These are phyloP conservation scores for Acanthosoma haemorrhoidale DNA, from an alignment of 2,888 invertebrate genomes.

Conservation along the genomic window DNA sequence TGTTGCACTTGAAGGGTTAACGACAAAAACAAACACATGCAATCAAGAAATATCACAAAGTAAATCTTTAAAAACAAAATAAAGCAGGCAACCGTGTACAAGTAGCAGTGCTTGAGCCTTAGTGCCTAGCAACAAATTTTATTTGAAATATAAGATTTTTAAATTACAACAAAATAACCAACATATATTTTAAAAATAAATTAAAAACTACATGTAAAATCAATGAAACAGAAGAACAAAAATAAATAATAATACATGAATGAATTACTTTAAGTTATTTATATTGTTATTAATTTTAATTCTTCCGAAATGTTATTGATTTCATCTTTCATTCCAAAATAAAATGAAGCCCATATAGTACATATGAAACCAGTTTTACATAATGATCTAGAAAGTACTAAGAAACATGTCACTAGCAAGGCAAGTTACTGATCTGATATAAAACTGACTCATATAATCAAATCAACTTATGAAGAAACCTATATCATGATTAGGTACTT, in stretches of 20 bases:
- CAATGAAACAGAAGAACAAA: too few species aligned
- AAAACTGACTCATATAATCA: too few species aligned
- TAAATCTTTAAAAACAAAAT: not conserved
- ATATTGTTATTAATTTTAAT: too few species aligned
- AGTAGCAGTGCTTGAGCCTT: conserved; percentile 27
- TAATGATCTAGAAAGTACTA: conserved; percentile 9
- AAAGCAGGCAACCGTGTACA: not conserved
- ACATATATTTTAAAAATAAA: not conserved
- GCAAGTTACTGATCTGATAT: too few species aligned
- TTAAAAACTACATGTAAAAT: not conserved
- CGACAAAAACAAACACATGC: not conserved
- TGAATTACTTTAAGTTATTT: too few species aligned
- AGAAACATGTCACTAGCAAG: not conserved
- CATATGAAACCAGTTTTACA: not conserved
- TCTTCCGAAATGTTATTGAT: too few species aligned
- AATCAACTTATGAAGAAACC: too few species aligned
- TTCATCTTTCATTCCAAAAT: too few species aligned
- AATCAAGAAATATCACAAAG: not conserved
- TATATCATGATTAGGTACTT: too few species aligned
- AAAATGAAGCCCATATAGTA: too few species aligned
- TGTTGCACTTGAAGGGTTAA: too few species aligned
- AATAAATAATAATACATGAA: too few species aligned
- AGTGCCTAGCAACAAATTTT: not conserved
- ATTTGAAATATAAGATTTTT: not conserved
- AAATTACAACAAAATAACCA: not conserved